These are phyloP conservation scores for Gnathonemus longibarbis DNA, from an alignment of 2,113 vertebrate species.

Conservation along the genomic window DNA sequence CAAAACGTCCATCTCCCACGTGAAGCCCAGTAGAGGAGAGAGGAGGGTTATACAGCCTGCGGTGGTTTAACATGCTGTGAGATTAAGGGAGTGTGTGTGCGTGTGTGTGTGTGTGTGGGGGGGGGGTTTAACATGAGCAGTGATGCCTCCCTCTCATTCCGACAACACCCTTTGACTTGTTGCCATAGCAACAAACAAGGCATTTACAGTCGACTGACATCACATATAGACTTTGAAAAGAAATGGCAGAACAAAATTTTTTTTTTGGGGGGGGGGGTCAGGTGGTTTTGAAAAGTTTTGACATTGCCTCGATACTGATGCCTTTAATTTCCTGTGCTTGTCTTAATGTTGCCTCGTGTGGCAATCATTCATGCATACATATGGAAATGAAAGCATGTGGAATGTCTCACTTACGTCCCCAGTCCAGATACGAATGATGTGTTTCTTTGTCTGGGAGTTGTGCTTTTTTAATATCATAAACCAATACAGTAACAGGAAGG, in stretches of 20 bases:
- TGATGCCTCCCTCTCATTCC: constrained; percentile 20
- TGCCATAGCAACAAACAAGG: constrained; percentile 40
- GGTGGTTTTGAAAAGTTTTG: neutral
- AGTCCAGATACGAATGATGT: neutral
- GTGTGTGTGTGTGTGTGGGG: neutral
- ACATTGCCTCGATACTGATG: neutral
- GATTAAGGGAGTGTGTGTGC: neutral
- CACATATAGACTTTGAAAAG: constrained; percentile 32
- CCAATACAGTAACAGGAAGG: neutral
- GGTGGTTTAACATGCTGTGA: neutral
- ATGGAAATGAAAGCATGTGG: neutral
- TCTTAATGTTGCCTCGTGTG: neutral
- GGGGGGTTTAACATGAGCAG: constrained; percentile 25
- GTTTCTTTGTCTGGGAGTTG: neutral
- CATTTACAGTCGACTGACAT: constrained; percentile 36
- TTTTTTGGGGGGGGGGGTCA: constrained; percentile 9
- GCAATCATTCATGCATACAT: neutral
- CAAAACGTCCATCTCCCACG: neutral
- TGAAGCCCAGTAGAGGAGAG: neutral
- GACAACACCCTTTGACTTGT: constrained; percentile 30
- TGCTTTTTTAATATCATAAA: constrained; percentile 2
- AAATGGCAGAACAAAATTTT: constrained; percentile 23
- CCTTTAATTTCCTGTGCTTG: neutral
- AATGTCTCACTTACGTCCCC: neutral
- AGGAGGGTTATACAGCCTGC: neutral